Conservation (phyloP, 2,888 invertebrate species). For the Rhingia campestris region DNA sequence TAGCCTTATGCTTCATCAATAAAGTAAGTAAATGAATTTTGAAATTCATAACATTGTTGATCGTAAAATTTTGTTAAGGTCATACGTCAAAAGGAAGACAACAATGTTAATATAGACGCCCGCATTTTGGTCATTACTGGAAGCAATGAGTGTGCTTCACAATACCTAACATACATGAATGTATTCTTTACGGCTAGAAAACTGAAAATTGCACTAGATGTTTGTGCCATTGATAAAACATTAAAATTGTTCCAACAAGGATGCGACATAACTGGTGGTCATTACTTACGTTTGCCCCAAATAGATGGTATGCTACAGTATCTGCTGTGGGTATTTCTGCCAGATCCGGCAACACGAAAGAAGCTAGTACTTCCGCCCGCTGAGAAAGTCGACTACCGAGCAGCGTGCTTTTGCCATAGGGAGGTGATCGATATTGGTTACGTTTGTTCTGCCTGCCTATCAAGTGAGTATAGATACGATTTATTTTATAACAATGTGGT, state of each 20-base stretch:
- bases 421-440: conserved; percentile 97
- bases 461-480: conserved; percentile 86
- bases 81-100: conserved; percentile 86
- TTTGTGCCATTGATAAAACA: conserved; percentile 95
- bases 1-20: conserved; percentile 94
- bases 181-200: conserved; percentile 97
- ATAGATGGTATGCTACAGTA: conserved; percentile 88
- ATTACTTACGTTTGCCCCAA: conserved; percentile 94
- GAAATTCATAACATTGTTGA: conserved; percentile 10
- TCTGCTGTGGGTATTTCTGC: conserved; percentile 93
- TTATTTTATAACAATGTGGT: not conserved
- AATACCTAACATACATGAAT: conserved; percentile 99
- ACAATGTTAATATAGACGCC: conserved; percentile 86
- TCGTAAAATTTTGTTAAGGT: conserved; percentile 77
- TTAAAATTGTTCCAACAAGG: conserved; percentile 96
- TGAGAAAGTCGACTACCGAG: conserved; percentile 96
- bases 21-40: conserved; percentile 83
- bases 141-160: conserved; percentile 94
- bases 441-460: conserved; percentile 98
- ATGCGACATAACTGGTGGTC: conserved; percentile 97
- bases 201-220: conserved; percentile 94
- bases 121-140: conserved; percentile 94
- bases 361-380: conserved; percentile 94
- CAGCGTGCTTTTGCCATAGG: conserved; percentile 98
- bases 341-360: conserved; percentile 90